Base-by-base conservation (phyloP, 2,888 invertebrate species). In the Agonopterix subpropinquella region DNA sequence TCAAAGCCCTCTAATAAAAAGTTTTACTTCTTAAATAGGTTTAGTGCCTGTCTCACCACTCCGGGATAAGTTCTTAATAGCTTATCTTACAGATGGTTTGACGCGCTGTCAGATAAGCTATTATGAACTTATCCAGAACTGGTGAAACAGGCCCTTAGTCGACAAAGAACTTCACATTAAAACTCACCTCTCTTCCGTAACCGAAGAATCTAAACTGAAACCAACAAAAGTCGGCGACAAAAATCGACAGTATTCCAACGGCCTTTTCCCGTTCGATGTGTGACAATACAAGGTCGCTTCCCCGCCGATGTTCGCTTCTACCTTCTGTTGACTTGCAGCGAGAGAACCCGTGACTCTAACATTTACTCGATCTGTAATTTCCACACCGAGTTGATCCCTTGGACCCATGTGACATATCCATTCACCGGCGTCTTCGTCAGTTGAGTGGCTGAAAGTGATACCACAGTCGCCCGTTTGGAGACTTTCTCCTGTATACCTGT, bases 351-450 rank as follows among this genome's bases (percentile, higher is more conserved):
- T 80, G 1, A 90, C 82, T 51, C 84, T 65, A 1, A 90, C 80
- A 9, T 62, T 49, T 1, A 89, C 59, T 11, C 53, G 44, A 9
- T 82, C 76, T 0, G 69, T 77, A 1, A 74, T 7, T 65, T 89
- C 90, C 1, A 83, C 42, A 1, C 85, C 85, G 4, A 75, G 49
- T 36, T 64, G 59, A 8, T 71, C 59, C 11, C 63, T 62, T 0
- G 77, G 76, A 0, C 89, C 90, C 84, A 89, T 88, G 51, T 89
- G 86, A 50, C 90, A 90, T 1, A 69, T 73, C 90, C 90, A 90
- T 15, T 55, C 53, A 0, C 90, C 90, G 1, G 64, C 66, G 37
- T 89, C 86, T 1, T 67, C 60, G 8, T 52, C 51, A 2, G 61
- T 59, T 1, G 76, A 78, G 2, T 74, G 66, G 1, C 59, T 54